phyloP scores from a whole-genome alignment of 2,113 vertebrate genomes.

The Ciconia boyciana region DNA sequence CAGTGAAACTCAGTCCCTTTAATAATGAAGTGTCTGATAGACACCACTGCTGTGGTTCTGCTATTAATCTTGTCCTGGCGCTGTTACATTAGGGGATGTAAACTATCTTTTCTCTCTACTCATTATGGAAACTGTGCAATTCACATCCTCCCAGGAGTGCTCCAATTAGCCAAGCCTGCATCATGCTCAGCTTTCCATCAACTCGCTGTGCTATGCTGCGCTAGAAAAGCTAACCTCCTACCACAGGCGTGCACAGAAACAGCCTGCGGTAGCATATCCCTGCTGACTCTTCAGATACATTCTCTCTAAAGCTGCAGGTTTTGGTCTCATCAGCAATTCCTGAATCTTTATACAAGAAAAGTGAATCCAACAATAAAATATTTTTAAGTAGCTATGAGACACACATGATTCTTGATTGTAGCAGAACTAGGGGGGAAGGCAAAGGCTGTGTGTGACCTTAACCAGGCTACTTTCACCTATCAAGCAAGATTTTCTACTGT shows the following conservation, averaged over 20 bases:
- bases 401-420: background rate
- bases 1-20: conserved; percentile 13
- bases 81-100: conserved; percentile 46
- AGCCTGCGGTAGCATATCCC: background rate
- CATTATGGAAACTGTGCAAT: conserved; percentile 53
- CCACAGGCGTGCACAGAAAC: conserved; percentile 7
- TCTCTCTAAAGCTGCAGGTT: conserved; percentile 55
- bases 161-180: conserved; percentile 57
- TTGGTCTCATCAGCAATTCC: conserved; percentile 54
- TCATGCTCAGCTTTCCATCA: conserved; percentile 51
- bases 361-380: background rate
- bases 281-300: conserved; percentile 55
- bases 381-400: background rate
- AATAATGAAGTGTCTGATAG: conserved; percentile 46
- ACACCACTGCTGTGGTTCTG: background rate
- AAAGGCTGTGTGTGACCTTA: background rate
- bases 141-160: conserved; percentile 61
- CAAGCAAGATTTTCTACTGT: background rate
- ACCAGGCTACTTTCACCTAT: background rate
- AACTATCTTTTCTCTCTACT: conserved; percentile 61
- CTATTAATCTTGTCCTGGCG: conserved; percentile 54
- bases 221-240: conserved; percentile 24
- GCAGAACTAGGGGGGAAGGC: background rate
- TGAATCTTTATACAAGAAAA: background rate
- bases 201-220: background rate